Evolutionary conservation across 2,888 invertebrate species (phyloP).

Genomic region (Drosophila algonquin): DNA sequence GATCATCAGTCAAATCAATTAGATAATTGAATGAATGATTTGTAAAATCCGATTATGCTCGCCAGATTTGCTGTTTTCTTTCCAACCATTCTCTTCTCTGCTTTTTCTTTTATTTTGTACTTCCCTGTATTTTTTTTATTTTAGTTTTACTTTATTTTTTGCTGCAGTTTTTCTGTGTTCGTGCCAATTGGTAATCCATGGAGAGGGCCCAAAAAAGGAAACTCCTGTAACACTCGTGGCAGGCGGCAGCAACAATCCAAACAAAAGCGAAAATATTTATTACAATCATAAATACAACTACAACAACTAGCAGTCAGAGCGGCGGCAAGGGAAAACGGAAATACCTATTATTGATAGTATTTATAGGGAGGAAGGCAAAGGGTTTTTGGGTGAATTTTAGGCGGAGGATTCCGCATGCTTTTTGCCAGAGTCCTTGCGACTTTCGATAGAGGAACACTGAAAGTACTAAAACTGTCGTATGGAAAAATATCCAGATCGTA

Average conservation of each 20-base stretch:
- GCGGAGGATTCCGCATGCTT: background rate
- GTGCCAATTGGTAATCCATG: conserved; percentile 45
- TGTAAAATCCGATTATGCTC: conserved; percentile 77
- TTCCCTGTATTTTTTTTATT: conserved; percentile 3
- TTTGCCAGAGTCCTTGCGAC: background rate
- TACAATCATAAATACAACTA: conserved; percentile 35
- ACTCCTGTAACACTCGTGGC: conserved; percentile 8
- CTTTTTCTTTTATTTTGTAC: conserved; percentile 16
- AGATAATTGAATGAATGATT: conserved; percentile 80
- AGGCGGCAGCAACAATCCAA: conserved; percentile 33
- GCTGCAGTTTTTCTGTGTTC: conserved; percentile 28
- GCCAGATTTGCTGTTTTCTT: conserved; percentile 25
- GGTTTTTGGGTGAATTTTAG: conserved; percentile 1
- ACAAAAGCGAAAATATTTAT: conserved; percentile 41
- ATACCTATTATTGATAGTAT: conserved; percentile 25
- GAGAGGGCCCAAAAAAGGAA: conserved; percentile 14
- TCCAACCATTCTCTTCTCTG: conserved; percentile 4
- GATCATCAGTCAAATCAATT: conserved; percentile 81
- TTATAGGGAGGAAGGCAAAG: conserved; percentile 1
- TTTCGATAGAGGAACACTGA: background rate
- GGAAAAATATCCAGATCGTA: background rate
- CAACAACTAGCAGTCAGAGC: background rate
- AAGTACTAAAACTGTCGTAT: background rate
- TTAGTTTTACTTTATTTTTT: conserved; percentile 13
- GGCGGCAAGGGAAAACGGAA: background rate